Evolutionary conservation across 2,113 vertebrate species (phyloP), one percentile per base, ranked within the genome.

Genomic region (Fukomys damarensis): DNA sequence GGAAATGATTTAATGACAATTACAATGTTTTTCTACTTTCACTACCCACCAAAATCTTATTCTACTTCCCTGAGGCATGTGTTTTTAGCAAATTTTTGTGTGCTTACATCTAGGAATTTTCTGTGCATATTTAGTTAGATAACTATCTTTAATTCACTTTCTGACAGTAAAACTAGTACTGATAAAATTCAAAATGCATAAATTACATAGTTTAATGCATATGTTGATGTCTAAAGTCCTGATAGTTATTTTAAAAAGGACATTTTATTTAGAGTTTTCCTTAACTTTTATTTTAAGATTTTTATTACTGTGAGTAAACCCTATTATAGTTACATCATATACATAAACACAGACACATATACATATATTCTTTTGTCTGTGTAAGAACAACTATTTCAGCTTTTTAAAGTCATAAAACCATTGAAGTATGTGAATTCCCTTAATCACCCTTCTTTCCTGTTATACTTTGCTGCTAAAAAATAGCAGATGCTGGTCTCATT

Each of bases 381-480:
- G 35, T 61, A 74, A 43, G 32, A 86, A 43, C 10, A 61, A 63
- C 79, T 58, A 81, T 84, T 94, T 92, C 95, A 58, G 92, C 79
- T 93, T 92, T 97, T 77, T 96, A 93, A 72, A 95, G n/a, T 82
- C 61, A 97, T 58, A 86, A 68, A 86, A 87, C 12, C 61, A 49
- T 0, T 84, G 65, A 97, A 94, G 88, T 91, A 96, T 90, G 6
- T 54, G 66, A 95, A 95, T 89, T 93, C 94, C 95, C 92, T 93
- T 3, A 12, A 93, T 98, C 94, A 92, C 3, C 46, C 52, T 96
- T 92, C 70, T 68, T 32, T 81, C 66, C 91, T 96, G 85, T 91
- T 98, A 95, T 54, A 41, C 89, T 63, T 97, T 98, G 97, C 96
- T 94, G 94, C 94, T 97, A 97, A 97, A 98, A 98, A 70, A 98